Base-by-base conservation (phyloP, 2,113 vertebrate species). In the Eulemur rufifrons region DNA sequence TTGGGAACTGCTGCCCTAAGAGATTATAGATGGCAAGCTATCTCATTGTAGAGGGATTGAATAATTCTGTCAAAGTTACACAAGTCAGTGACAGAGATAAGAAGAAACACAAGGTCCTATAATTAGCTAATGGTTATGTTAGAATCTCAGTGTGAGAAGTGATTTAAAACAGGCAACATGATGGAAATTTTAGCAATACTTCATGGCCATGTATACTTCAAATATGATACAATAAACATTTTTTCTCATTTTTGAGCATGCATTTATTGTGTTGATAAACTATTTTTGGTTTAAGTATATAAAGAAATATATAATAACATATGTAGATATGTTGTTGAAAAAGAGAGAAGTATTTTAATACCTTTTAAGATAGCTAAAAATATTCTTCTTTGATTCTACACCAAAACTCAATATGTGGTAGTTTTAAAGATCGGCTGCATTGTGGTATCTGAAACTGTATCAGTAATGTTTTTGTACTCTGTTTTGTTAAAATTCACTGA, bases 51-150 rank as follows among this genome's bases (percentile, higher is more conserved):
- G 34, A 94, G 42, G 68, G 56, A 47, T 1, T 77, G 90, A 97
- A 64, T 39, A 78, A 85, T 94, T 86, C 71, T 83, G 32, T 61
- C 61, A 93, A 92, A 77, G 77, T 96, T 78, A 93, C 21, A 50
- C 21, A 86, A 83, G 52, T 97, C 78, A 86, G 45, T 42, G 89
- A 81, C 18, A 89, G 61, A 90, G 90, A 95, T 91, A 94, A n/a
- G 69, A 96, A 95, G 86, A 95, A 92, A 74, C 14, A 47, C 11
- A 86, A 71, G 74, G 91, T 95, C 63, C 93, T 96, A 80, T 96
- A 96, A 82, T 97, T 97, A 97, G 87, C 47, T 88, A 78, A 83
- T 91, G 61, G 39, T 90, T 64, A n/a, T 54, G 47, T 90, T 92
- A 85, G 87, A 59, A 90, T 39, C 27, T 89, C 56, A 61, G 1